A percentile compares a stretch with the other conserved stretches of the same genome.
These are phyloP conservation scores for Pollenia griseotomentosa DNA, from an alignment of 2,888 invertebrate species.

Conservation along the genomic window DNA sequence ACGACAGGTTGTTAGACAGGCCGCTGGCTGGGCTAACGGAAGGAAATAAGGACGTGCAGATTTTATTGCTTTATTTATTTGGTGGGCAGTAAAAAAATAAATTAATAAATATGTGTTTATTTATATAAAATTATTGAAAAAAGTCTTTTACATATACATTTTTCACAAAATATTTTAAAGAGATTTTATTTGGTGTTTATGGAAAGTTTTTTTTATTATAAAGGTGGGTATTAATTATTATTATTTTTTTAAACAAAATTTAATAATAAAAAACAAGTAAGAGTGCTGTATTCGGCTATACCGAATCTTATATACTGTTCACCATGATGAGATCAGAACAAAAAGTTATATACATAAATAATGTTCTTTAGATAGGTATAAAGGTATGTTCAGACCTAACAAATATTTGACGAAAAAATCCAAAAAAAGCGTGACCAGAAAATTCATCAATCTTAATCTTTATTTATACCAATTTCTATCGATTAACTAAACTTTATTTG, in stretches of 20 bases:
- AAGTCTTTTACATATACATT: neutral
- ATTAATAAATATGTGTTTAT: neutral
- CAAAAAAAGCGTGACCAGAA: too few relatives aligned
- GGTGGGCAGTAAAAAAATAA: neutral
- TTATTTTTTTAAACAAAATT: too few relatives aligned
- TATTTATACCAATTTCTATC: too few relatives aligned
- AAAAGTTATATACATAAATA: too few relatives aligned
- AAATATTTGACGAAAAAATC: too few relatives aligned
- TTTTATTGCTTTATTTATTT: neutral
- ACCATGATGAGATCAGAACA: too few relatives aligned
- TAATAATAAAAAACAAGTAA: neutral
- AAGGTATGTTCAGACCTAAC: too few relatives aligned
- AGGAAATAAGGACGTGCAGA: neutral
- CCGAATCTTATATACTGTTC: too few relatives aligned
- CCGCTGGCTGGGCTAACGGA: neutral
- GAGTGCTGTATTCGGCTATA: neutral
- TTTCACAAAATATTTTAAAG: neutral
- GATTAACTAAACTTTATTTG: too few relatives aligned
- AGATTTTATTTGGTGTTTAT: neutral
- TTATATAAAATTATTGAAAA: conserved; percentile 9
- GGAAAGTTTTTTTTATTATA: neutral
- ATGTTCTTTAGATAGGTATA: too few relatives aligned
- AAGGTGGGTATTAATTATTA: too few relatives aligned
- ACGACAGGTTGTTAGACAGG: conserved; percentile 1
- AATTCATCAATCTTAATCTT: too few relatives aligned